Conservation (phyloP, 2,113 vertebrate species). For the Lycaon pictus region DNA sequence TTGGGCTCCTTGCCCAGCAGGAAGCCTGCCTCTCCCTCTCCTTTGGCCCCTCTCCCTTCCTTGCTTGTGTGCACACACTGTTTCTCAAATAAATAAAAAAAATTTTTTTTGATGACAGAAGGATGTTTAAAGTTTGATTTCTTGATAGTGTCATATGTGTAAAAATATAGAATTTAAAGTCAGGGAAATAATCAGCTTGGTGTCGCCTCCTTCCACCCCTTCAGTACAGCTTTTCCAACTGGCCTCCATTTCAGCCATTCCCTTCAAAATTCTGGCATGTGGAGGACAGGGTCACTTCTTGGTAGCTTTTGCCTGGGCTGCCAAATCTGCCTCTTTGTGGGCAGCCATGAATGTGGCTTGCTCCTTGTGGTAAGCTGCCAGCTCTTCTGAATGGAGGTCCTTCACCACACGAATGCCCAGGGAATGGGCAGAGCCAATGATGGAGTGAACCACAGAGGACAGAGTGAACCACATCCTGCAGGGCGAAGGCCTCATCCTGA, state of each 20-base stretch:
- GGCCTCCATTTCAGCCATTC: background rate
- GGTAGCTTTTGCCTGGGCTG: slow-evolving; percentile 80
- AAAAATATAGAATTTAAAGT: slow-evolving; percentile 36
- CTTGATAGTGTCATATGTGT: background rate
- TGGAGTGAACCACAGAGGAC: slow-evolving; percentile 89
- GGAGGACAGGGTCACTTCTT: slow-evolving; percentile 75
- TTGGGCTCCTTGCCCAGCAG: no score
- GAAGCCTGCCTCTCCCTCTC: no score
- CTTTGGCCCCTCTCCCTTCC: no score
- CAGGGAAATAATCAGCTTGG: background rate
- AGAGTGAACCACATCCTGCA: slow-evolving; percentile 87
- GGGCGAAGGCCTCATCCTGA: slow-evolving; percentile 90
- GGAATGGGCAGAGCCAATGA: slow-evolving; percentile 92
- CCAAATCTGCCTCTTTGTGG: slow-evolving; percentile 83
- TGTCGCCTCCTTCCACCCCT: background rate
- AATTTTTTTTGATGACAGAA: background rate
- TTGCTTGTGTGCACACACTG: no score
- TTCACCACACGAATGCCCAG: slow-evolving; percentile 92
- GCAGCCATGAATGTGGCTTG: slow-evolving; percentile 88
- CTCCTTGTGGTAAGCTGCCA: slow-evolving; percentile 90
- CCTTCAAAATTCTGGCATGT: background rate
- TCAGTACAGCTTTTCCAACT: background rate
- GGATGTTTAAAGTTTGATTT: slow-evolving; percentile 62
- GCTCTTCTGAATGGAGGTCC: slow-evolving; percentile 90
- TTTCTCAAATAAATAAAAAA: no score